Evolutionary conservation across 2,113 vertebrate genomes (phyloP).

Genomic region (Neolamprologus toae): DNA sequence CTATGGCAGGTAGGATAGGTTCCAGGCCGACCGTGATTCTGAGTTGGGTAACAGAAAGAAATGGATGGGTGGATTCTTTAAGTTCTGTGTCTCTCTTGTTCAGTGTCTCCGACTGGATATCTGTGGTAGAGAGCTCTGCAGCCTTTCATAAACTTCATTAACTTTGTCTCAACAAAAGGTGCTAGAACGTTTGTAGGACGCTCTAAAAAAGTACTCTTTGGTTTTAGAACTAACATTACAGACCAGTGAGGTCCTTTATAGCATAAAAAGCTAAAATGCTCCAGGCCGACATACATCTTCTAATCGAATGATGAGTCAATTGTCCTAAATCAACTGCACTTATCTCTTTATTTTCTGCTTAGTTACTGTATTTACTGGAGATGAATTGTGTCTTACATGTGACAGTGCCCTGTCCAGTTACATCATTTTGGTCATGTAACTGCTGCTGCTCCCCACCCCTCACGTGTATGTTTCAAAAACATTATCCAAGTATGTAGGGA

Average conservation of each 20-base stretch:
- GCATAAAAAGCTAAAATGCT: not conserved
- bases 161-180: not conserved
- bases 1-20: not conserved
- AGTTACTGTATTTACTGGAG: not conserved
- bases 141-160: not conserved
- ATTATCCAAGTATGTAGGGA: not conserved
- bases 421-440: not conserved
- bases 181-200: not conserved
- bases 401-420: not conserved
- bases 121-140: not conserved
- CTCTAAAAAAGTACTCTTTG: not conserved
- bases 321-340: not conserved
- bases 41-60: not conserved
- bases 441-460: not conserved
- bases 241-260: not conserved
- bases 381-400: not conserved
- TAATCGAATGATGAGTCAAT: too few species aligned
- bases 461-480: not conserved
- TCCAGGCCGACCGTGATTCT: not conserved
- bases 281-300: not conserved
- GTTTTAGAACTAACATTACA: not conserved
- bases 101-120: not conserved
- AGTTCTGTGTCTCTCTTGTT: not conserved
- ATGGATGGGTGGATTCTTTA: not conserved
- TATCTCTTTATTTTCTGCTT: not conserved